phyloP scores from a whole-genome alignment of 1,140 invertebrate species.

The Steinernema feltiae region DNA sequence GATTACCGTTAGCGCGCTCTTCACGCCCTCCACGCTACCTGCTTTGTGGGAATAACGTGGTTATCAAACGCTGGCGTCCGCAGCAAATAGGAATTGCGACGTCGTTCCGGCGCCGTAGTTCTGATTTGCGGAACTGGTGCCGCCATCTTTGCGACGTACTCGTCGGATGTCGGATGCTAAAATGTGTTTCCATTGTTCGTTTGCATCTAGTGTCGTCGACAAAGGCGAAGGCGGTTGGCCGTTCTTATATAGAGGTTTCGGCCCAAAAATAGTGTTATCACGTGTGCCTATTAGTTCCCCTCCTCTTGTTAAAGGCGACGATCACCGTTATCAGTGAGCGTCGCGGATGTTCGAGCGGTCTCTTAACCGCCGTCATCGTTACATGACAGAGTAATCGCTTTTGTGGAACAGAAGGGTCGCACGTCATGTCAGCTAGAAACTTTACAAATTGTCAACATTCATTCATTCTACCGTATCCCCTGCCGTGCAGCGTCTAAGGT shows the following conservation, averaged over 20 bases:
- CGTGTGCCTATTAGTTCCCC: neutral
- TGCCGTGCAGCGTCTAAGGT: neutral
- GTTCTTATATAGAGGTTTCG: neutral
- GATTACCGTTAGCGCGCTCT: neutral
- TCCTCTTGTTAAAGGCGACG: neutral
- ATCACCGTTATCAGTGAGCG: neutral
- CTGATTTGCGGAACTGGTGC: conserved; percentile 3
- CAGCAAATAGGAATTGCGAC: neutral
- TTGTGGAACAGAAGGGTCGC: neutral
- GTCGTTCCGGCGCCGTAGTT: conserved; percentile 3
- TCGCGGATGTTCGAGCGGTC: neutral
- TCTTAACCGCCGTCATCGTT: neutral
- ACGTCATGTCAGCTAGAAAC: neutral
- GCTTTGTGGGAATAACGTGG: conserved; percentile 17
- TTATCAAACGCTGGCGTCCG: conserved; percentile 10
- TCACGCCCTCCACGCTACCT: neutral
- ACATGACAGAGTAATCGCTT: neutral
- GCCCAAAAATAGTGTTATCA: neutral
- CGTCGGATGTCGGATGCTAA: neutral
- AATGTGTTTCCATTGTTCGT: neutral
- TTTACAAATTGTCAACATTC: too few relatives aligned
- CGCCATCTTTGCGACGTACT: neutral
- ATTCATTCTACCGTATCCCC: too few relatives aligned
- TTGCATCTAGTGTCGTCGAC: neutral
- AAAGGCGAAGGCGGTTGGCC: neutral